phyloP scores from a whole-genome alignment of 2,888 invertebrate genomes.

The Plebejus melissa region DNA sequence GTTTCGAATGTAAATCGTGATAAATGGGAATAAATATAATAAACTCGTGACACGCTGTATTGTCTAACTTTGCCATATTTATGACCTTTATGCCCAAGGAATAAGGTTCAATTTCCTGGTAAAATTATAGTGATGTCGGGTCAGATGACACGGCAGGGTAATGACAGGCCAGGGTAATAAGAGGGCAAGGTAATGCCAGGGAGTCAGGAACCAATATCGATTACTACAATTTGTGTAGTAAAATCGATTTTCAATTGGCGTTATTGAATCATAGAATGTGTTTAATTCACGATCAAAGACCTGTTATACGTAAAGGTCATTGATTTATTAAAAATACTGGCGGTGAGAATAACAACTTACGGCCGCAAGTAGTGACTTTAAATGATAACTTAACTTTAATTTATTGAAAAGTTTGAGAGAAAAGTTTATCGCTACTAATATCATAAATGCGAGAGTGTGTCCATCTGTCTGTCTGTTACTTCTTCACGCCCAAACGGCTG shows the following conservation, averaged over 20 bases:
- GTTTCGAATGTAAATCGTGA: slow-evolving; percentile 52
- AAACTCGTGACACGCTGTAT: slow-evolving; percentile 47
- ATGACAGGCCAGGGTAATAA: slow-evolving; percentile 61
- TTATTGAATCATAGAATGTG: slow-evolving; percentile 33
- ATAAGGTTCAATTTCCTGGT: background rate
- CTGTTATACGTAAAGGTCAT: slow-evolving; percentile 10
- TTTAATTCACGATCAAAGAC: slow-evolving; percentile 28
- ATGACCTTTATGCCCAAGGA: background rate
- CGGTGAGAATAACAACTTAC: background rate
- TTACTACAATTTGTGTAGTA: slow-evolving; percentile 49
- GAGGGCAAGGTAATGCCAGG: slow-evolving; percentile 49
- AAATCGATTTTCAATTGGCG: slow-evolving; percentile 46
- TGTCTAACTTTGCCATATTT: slow-evolving; percentile 37
- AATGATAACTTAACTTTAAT: too few relatives aligned
- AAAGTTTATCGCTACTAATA: too few relatives aligned
- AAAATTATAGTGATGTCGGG: slow-evolving; percentile 46
- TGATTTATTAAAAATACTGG: background rate
- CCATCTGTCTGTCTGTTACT: too few relatives aligned
- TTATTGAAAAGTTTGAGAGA: too few relatives aligned
- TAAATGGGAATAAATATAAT: slow-evolving; percentile 47
- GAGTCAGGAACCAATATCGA: slow-evolving; percentile 50
- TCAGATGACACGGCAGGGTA: slow-evolving; percentile 69
- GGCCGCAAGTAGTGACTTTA: too few relatives aligned
- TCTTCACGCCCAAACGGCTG: too few relatives aligned
- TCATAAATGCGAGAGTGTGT: too few relatives aligned